Percentiles rank a stretch among this genome's conserved stretches.
These are phyloP conservation scores for Hemicentrotus pulcherrimus DNA, from an alignment of 35 echinoderm and acorn worm genomes.

Conservation along the genomic window DNA sequence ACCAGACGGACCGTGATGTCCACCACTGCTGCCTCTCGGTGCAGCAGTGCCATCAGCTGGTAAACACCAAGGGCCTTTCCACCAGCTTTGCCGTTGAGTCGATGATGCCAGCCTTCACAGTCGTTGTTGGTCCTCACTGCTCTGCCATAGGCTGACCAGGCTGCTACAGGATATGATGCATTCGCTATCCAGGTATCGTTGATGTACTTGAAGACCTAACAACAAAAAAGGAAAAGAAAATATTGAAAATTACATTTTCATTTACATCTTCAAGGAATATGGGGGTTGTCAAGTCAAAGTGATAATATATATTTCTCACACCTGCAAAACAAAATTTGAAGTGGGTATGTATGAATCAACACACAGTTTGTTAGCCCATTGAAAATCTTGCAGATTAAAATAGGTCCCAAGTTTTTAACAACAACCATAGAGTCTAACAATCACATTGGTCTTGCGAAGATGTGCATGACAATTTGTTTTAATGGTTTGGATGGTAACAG, in stretches of 20 bases:
- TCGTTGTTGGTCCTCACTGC: slow-evolving; percentile 68
- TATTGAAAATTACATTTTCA: not conserved
- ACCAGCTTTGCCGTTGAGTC: slow-evolving; percentile 48
- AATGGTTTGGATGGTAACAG: too few relatives aligned
- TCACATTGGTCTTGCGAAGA: too few relatives aligned
- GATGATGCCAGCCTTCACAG: slow-evolving; percentile 60
- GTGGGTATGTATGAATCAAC: too few relatives aligned
- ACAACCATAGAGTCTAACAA: too few relatives aligned
- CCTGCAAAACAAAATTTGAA: not conserved
- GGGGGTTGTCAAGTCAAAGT: not conserved
- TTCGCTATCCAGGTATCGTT: not conserved
- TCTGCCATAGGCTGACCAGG: slow-evolving; percentile 42
- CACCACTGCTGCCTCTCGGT: slow-evolving; percentile 26
- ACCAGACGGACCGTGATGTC: not conserved
- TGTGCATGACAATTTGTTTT: too few relatives aligned
- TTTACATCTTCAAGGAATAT: not conserved
- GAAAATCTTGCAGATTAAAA: too few relatives aligned
- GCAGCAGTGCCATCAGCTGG: slow-evolving; percentile 11
- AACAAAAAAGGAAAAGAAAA: not conserved
- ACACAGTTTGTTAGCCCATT: too few relatives aligned
- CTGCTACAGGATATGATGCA: not conserved
- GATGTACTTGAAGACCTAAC: not conserved
- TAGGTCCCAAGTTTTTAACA: too few relatives aligned
- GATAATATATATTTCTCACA: not conserved
- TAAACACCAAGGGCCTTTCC: slow-evolving; percentile 21